phyloP scores from a whole-genome alignment of 2,888 invertebrate species.

The Sturmia bella region DNA sequence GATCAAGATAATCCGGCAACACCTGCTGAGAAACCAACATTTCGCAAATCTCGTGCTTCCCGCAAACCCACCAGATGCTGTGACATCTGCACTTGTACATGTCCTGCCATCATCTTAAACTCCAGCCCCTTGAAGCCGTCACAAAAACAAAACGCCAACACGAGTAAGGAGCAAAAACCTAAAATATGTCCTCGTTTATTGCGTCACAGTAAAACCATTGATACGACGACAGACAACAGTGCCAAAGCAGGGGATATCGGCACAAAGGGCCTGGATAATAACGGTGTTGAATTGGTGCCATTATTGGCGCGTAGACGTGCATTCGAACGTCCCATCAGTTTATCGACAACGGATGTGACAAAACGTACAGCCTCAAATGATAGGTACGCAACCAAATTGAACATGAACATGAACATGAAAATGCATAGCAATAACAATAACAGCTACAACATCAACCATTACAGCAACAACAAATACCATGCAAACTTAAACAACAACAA shows the following conservation, averaged over 20 bases:
- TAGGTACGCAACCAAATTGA: conserved; percentile 80
- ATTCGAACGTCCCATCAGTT: conserved; percentile 83
- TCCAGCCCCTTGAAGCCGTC: conserved; percentile 72
- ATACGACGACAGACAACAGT: conserved; percentile 69
- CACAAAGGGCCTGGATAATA: conserved; percentile 78
- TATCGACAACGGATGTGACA: conserved; percentile 84
- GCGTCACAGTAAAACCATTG: conserved; percentile 63
- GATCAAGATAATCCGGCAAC: conserved; percentile 81
- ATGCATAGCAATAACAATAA: conserved; percentile 72
- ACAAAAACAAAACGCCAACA: conserved; percentile 58
- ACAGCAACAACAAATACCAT: conserved; percentile 59
- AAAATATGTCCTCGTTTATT: conserved; percentile 75
- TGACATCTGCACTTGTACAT: conserved; percentile 79
- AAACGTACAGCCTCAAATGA: conserved; percentile 81
- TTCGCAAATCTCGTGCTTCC: conserved; percentile 76
- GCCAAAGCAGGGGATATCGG: conserved; percentile 39
- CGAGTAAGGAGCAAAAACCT: conserved; percentile 72
- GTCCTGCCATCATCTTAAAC: conserved; percentile 73
- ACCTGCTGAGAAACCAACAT: conserved; percentile 78
- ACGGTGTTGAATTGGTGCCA: conserved; percentile 90
- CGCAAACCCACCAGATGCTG: conserved; percentile 78
- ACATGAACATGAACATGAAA: conserved; percentile 70
- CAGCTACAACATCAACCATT: conserved; percentile 72
- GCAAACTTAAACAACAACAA: conserved; percentile 53
- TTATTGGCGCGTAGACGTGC: conserved; percentile 87